Evolutionary conservation across 2,888 invertebrate genomes (phyloP).

Genomic region (Opisthograptis luteolata): DNA sequence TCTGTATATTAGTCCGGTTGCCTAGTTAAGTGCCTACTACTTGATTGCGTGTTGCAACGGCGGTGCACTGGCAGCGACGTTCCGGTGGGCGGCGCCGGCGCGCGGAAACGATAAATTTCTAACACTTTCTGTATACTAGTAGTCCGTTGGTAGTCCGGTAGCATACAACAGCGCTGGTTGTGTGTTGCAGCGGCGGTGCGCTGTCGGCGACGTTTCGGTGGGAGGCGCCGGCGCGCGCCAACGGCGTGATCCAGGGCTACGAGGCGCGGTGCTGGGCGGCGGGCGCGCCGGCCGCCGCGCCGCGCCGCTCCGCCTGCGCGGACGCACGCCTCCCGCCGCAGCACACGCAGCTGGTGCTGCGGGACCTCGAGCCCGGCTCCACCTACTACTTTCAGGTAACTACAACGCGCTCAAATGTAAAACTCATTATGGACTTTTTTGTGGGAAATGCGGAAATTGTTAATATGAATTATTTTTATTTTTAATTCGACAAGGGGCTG

Average conservation of each 20-base stretch:
- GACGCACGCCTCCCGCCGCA: constrained; percentile 75
- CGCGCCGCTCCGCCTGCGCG: constrained; percentile 81
- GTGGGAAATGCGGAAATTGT: too few species aligned
- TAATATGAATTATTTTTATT: too few species aligned
- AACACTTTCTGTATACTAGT: too few species aligned
- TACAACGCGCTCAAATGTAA: too few species aligned
- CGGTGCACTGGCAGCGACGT: constrained; percentile 83
- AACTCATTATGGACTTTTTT: too few species aligned
- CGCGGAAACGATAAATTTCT: constrained; percentile 91
- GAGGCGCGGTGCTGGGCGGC: constrained; percentile 87
- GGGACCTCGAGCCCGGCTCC: constrained; percentile 83
- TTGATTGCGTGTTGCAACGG: too few species aligned
- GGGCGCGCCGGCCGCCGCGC: constrained; percentile 41
- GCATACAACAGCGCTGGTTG: too few species aligned
- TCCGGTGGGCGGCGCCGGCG: constrained; percentile 92
- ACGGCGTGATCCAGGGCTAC: constrained; percentile 91
- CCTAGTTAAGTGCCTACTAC: too few species aligned
- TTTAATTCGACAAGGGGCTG: too few species aligned
- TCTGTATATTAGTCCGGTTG: too few species aligned
- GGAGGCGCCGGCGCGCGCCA: constrained; percentile 89
- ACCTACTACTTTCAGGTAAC: constrained; percentile 89
- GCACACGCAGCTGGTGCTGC: constrained; percentile 84
- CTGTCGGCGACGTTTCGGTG: constrained; percentile 90
- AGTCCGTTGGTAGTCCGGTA: too few species aligned
- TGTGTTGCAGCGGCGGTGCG: constrained; percentile 55